Conservation (phyloP, 2,888 invertebrate genomes). For the Perizoma flavofasciatum region DNA sequence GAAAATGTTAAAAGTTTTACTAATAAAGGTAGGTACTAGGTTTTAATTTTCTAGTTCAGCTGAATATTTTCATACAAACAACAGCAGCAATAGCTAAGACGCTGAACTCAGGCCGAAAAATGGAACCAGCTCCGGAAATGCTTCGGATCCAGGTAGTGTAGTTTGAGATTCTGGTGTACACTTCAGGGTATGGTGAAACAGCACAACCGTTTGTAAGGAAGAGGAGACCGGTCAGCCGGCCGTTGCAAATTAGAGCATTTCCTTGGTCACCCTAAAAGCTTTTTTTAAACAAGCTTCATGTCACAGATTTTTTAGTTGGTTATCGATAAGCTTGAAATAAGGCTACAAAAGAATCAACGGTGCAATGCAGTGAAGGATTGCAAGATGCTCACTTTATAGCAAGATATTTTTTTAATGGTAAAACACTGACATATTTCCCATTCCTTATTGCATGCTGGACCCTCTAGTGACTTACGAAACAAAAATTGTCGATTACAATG, state of each 20-base stretch:
- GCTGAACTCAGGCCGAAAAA: constrained; percentile 47
- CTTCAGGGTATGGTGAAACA: constrained; percentile 49
- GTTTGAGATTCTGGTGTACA: constrained; percentile 58
- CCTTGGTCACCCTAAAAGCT: constrained; percentile 55
- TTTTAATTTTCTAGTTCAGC: constrained; percentile 22
- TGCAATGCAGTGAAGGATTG: no score
- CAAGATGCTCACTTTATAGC: no score
- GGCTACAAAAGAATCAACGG: no score
- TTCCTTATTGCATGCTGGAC: no score
- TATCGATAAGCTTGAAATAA: no score
- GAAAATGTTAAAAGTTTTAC: no score
- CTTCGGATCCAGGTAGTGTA: constrained; percentile 56
- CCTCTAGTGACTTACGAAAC: no score
- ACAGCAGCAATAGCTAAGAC: constrained; percentile 44
- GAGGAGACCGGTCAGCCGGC: constrained; percentile 54
- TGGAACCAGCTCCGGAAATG: constrained; percentile 47
- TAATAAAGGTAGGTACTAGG: no score
- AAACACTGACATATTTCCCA: no score
- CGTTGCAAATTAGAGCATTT: constrained; percentile 53
- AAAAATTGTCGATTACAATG: not conserved
- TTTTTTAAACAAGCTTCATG: not conserved
- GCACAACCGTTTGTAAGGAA: constrained; percentile 46
- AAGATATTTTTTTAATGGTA: no score
- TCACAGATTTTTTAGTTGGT: no score
- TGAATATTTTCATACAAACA: constrained; percentile 41